Conservation (phyloP, 2,888 invertebrate genomes). For the Furcula furcula region DNA sequence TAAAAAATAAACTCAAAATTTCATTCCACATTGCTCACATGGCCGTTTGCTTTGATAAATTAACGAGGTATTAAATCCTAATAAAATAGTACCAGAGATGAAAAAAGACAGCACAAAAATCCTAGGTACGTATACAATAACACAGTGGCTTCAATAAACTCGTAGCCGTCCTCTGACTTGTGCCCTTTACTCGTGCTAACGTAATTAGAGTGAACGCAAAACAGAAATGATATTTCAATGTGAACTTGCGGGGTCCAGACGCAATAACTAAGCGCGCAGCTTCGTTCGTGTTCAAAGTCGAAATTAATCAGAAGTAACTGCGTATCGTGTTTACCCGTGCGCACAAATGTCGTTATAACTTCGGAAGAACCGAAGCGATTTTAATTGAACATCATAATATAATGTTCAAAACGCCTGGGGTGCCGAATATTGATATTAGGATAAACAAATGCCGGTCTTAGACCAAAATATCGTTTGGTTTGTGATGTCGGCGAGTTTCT, state of each 20-base stretch:
- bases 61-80: no score
- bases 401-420: not conserved
- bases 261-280: constrained; percentile 17
- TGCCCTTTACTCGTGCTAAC: constrained; percentile 14
- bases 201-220: constrained; percentile 18
- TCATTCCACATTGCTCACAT: no score
- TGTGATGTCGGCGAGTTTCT: no score
- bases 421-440: not conserved
- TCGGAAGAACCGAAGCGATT: constrained; percentile 10
- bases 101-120: no score
- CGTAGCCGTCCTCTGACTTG: constrained; percentile 2
- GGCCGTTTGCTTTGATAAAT: no score
- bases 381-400: constrained; percentile 16
- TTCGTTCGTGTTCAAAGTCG: constrained; percentile 13
- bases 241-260: constrained; percentile 6
- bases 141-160: constrained; percentile 13
- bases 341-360: constrained; percentile 28
- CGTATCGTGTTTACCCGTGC: constrained; percentile 7
- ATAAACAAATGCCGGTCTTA: not conserved
- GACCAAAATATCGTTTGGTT: no score
- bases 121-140: no score
- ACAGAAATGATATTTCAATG: constrained; percentile 18
- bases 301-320: constrained; percentile 28
- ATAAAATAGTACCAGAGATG: no score
- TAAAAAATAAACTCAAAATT: no score